Conservation (phyloP, 2,888 invertebrate species). For the Orchesellides sinensis region DNA sequence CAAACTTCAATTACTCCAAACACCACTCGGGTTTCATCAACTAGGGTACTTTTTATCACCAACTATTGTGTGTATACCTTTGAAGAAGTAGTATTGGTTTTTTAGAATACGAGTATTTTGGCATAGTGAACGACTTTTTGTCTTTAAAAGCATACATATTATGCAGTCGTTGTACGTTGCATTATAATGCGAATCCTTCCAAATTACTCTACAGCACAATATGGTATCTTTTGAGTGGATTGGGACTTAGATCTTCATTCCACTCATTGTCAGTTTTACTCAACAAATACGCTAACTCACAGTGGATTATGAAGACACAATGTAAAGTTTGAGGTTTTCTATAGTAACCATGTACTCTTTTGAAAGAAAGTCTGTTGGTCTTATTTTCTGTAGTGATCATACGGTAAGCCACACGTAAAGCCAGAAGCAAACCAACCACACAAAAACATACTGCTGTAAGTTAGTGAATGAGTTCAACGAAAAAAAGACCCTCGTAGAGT, state of each 20-base stretch:
- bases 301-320: conserved; percentile 53
- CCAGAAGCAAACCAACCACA: neutral
- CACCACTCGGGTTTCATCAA: conserved; percentile 6
- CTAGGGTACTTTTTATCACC: conserved; percentile 33
- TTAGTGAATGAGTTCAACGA: conserved; percentile 3
- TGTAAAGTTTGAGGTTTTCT: neutral
- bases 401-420: conserved; percentile 3
- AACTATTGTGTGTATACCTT: neutral
- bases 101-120: conserved; percentile 4
- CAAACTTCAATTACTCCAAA: conserved; percentile 69
- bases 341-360: neutral
- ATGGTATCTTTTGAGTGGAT: conserved; percentile 33
- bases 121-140: neutral
- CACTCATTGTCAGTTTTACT: conserved; percentile 56
- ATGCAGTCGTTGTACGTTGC: neutral
- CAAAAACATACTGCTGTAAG: neutral
- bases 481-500: conserved; percentile 28
- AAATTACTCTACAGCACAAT: conserved; percentile 14
- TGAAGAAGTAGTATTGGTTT: neutral
- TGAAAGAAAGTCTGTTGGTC: neutral
- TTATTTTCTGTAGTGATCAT: neutral
- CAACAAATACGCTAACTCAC: conserved; percentile 55
- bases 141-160: neutral
- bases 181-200: conserved; percentile 8
- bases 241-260: conserved; percentile 16